Percentiles rank a stretch among this genome's conserved stretches.
phyloP scores from a whole-genome alignment of 2,113 vertebrate genomes.

The Rhinoderma darwinii region DNA sequence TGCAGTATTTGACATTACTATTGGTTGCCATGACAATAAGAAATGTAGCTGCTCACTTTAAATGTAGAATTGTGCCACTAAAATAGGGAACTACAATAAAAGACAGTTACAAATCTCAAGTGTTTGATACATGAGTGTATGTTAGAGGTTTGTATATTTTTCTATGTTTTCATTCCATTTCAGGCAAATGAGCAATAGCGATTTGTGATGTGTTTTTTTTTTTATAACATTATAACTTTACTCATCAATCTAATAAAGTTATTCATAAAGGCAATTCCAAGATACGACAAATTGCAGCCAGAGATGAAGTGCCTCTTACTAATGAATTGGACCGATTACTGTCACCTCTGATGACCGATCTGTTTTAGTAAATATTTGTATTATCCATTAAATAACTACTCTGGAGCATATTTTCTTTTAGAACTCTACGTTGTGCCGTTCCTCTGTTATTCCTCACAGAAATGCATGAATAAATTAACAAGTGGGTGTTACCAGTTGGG shows the following conservation, averaged over 20 bases:
- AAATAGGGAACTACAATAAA: slow-evolving; percentile 9
- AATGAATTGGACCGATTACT: not conserved
- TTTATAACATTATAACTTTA: not conserved
- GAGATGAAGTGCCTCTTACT: not conserved
- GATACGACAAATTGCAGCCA: not conserved
- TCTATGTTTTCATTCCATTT: not conserved
- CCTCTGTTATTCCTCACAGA: too few relatives aligned
- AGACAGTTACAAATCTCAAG: not conserved
- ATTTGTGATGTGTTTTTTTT: not conserved
- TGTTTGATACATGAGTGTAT: not conserved
- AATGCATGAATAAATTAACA: too few relatives aligned
- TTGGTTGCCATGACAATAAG: slow-evolving; percentile 43
- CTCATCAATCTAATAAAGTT: too few relatives aligned
- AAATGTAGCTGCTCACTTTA: not conserved
- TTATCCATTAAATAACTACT: too few relatives aligned
- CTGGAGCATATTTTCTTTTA: too few relatives aligned
- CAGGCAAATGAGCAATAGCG: too few relatives aligned
- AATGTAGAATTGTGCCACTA: not conserved
- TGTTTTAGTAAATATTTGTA: too few relatives aligned
- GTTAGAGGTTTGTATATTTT: not conserved
- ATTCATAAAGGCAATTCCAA: too few relatives aligned
- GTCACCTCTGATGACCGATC: too few relatives aligned
- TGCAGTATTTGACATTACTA: slow-evolving; percentile 21
- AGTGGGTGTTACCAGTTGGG: too few relatives aligned
- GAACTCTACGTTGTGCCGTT: too few relatives aligned